Percentiles rank a stretch among this genome's conserved stretches.
Conservation (phyloP, 2,113 vertebrate species). For the Mungos mungo region DNA sequence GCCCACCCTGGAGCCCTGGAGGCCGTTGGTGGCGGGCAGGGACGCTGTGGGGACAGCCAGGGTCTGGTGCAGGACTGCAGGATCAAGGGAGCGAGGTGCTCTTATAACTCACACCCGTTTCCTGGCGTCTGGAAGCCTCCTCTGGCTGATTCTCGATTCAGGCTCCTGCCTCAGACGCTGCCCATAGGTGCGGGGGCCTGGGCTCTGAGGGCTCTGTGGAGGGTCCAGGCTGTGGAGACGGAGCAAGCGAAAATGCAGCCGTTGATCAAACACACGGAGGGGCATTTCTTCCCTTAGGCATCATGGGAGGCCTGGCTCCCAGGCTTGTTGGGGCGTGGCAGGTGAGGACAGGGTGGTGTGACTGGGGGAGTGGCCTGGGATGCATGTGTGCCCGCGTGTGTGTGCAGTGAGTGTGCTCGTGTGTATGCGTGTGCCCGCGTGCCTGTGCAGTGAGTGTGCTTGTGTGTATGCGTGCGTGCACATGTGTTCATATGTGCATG, state of each 20-base stretch:
- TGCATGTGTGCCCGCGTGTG: background rate
- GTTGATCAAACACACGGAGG: accelerated
- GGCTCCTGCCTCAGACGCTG: background rate
- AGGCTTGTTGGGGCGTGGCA: background rate
- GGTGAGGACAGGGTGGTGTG: background rate
- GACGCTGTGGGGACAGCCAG: background rate
- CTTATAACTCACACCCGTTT: background rate
- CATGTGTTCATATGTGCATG: no score
- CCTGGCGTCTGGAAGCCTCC: background rate
- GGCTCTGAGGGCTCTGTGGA: no score
- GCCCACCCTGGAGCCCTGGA: background rate
- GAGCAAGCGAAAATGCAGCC: background rate
- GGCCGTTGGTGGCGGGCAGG: background rate
- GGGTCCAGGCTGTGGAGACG: background rate
- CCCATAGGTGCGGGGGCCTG: background rate
- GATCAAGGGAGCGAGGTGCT: background rate
- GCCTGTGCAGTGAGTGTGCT: no score
- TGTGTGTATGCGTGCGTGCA: no score
- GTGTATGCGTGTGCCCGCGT: no score
- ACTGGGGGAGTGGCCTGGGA: background rate
- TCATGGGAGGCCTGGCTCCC: background rate
- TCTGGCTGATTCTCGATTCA: background rate
- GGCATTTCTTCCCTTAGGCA: background rate
- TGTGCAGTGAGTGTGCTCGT: no score
- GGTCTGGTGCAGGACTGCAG: background rate